Conservation (phyloP, 2,888 invertebrate species). For the Bembecia ichneumoniformis region DNA sequence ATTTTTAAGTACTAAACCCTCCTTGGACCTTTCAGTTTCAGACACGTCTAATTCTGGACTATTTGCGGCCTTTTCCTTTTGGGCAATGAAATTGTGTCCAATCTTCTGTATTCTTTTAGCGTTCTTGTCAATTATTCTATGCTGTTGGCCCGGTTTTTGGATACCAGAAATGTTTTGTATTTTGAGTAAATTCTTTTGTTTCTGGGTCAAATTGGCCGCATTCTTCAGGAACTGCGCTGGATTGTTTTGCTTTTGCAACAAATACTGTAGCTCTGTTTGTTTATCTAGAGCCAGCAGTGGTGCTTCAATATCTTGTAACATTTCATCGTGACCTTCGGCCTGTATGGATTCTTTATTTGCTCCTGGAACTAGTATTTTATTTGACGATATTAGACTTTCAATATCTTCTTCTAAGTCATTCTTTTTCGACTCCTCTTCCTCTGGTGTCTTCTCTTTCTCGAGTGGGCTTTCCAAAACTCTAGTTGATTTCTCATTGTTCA, state of each 20-base stretch:
- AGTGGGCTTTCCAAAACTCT: conserved; percentile 46
- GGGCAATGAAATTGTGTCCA: conserved; percentile 42
- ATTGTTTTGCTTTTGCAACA: conserved; percentile 64
- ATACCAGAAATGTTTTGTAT: conserved; percentile 41
- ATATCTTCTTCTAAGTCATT: conserved; percentile 56
- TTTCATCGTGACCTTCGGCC: conserved; percentile 27
- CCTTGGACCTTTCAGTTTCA: conserved; percentile 36
- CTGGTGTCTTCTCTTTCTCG: conserved; percentile 18
- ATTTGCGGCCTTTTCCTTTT: conserved; percentile 36
- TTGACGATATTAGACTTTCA: conserved; percentile 64
- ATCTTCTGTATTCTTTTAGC: conserved; percentile 58
- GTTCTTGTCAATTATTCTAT: conserved; percentile 56
- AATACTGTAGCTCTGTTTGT: conserved; percentile 60
- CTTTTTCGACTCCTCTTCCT: conserved; percentile 10
- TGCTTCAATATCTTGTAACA: conserved; percentile 38
- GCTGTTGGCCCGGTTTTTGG: conserved; percentile 49
- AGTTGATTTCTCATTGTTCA: conserved; percentile 41
- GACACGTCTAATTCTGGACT: conserved; percentile 29
- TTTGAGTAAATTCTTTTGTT: conserved; percentile 49
- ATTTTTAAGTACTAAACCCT: conserved; percentile 40
- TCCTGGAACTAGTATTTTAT: conserved; percentile 59
- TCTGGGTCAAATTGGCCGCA: conserved; percentile 44
- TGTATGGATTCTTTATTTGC: conserved; percentile 33
- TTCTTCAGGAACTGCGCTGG: conserved; percentile 59
- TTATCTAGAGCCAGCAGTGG: conserved; percentile 49